Evolutionary conservation across 2,113 vertebrate species (phyloP).

Genomic region (Tonatia bakeri): DNA sequence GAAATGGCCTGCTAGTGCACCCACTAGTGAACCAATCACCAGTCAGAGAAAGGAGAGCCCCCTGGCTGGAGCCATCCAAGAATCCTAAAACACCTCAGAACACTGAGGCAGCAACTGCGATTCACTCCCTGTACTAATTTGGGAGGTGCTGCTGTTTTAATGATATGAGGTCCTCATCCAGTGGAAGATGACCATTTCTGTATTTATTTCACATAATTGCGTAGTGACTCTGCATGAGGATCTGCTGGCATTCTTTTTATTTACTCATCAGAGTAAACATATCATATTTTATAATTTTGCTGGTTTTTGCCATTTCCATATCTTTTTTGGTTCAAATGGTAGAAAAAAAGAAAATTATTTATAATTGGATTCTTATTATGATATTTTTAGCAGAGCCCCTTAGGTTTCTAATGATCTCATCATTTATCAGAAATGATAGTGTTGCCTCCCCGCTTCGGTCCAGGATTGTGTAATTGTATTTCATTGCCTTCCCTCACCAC

Average conservation of each 20-base stretch:
- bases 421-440: background rate
- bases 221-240: background rate
- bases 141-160: background rate
- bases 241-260: background rate
- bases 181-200: background rate
- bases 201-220: background rate
- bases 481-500: background rate
- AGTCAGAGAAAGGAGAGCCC: background rate
- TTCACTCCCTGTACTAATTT: background rate
- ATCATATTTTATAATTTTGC: background rate
- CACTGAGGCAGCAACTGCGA: background rate
- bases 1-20: background rate
- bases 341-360: background rate
- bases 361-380: background rate
- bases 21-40: background rate
- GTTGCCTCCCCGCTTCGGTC: background rate
- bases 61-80: background rate
- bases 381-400: background rate
- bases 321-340: background rate
- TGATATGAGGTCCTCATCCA: background rate
- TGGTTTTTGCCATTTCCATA: background rate
- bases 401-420: background rate
- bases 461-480: background rate
- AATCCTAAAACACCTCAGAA: background rate
- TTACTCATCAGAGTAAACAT: background rate